These are phyloP conservation scores for cat (Felis catus) DNA, from an alignment of 2,113 vertebrate species.

Conservation along the genomic window DNA sequence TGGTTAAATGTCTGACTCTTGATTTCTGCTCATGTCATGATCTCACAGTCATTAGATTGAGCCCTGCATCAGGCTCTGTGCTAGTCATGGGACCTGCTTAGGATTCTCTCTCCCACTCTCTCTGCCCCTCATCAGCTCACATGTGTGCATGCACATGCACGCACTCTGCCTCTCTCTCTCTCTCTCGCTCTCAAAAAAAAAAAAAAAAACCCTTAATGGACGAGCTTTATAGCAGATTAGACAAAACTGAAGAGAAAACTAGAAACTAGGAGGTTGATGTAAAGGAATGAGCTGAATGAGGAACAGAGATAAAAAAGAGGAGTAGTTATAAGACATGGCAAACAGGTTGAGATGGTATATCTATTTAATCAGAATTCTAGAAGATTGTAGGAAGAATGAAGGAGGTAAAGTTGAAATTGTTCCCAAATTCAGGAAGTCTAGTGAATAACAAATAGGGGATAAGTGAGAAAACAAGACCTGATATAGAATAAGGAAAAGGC, in stretches of 20 bases:
- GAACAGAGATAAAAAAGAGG: neutral
- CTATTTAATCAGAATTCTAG: neutral
- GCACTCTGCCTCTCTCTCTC: too few species aligned
- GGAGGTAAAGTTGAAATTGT: neutral
- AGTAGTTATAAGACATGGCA: neutral
- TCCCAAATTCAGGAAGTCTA: neutral
- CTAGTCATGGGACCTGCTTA: too few species aligned
- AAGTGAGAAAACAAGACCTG: neutral
- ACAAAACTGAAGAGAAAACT: constrained; percentile 30
- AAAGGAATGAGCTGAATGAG: neutral
- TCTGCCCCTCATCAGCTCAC: too few species aligned
- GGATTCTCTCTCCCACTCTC: too few species aligned
- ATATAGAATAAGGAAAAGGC: neutral
- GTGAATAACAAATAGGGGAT: neutral
- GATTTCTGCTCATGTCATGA: too few species aligned
- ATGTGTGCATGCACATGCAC: too few species aligned
- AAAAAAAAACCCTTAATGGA: too few species aligned
- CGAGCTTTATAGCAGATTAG: neutral
- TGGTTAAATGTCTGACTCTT: too few species aligned
- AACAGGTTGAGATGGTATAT: neutral
- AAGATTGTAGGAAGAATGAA: neutral
- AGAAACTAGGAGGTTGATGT: neutral
- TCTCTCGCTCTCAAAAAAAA: too few species aligned
- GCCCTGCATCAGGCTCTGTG: too few species aligned
- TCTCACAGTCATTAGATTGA: too few species aligned